A percentile compares a stretch with the other conserved stretches of the same genome.
Evolutionary conservation across 1,140 invertebrate species (phyloP).

Genomic region (Calephelis nemesis): DNA sequence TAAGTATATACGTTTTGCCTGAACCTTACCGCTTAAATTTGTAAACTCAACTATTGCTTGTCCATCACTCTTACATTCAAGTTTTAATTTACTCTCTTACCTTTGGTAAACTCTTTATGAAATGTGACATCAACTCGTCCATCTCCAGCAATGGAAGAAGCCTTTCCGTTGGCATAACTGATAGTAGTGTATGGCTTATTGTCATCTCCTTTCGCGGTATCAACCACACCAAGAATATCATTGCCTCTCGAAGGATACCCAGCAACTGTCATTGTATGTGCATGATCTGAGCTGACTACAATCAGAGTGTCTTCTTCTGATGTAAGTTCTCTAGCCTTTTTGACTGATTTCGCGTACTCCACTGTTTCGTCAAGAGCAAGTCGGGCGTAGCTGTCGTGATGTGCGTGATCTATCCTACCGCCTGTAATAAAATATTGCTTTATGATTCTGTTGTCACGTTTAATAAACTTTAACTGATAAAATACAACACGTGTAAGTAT

Average conservation of each 20-base stretch:
- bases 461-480: neutral
- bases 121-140: constrained; percentile 61
- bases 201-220: constrained; percentile 78
- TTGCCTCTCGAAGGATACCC: constrained; percentile 86
- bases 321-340: constrained; percentile 80
- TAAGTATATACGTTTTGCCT: too few relatives aligned
- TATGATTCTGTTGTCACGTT: neutral
- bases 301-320: constrained; percentile 83
- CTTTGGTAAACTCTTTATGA: constrained; percentile 47
- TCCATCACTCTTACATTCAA: too few relatives aligned
- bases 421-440: constrained; percentile 49
- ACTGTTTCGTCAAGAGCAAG: constrained; percentile 86
- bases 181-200: constrained; percentile 86
- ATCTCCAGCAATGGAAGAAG: constrained; percentile 42
- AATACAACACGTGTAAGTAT: neutral
- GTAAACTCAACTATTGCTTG: too few relatives aligned
- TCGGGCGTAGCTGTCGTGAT: constrained; percentile 83
- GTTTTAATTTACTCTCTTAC: constrained; percentile 35
- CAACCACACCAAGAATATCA: constrained; percentile 81
- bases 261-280: constrained; percentile 84
- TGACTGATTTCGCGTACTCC: constrained; percentile 84
- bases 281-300: constrained; percentile 86
- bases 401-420: constrained; percentile 87
- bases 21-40: too few relatives aligned
- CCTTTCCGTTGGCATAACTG: constrained; percentile 86